These are phyloP conservation scores for Heliconius ethilla DNA, from an alignment of 2,888 invertebrate genomes.

Conservation along the genomic window DNA sequence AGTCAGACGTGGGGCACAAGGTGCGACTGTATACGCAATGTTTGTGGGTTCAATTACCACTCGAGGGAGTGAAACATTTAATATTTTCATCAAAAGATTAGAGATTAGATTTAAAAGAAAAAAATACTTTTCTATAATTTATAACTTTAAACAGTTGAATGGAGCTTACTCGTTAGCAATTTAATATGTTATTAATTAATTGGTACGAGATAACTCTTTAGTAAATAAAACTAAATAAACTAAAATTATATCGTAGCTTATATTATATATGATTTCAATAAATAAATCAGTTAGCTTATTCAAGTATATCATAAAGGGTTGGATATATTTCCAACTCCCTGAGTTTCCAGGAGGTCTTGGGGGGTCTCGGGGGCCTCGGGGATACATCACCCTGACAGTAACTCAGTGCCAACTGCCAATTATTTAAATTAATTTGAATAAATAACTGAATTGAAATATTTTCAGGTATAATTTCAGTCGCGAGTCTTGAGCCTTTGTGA, in stretches of 20 bases:
- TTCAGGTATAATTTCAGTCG: background rate
- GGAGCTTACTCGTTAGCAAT: no score
- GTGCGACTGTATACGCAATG: no score
- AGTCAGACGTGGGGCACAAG: no score
- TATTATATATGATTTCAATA: background rate
- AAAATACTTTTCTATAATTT: no score
- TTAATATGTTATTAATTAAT: no score
- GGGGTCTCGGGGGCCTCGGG: background rate
- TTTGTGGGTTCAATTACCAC: no score
- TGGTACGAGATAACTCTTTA: no score
- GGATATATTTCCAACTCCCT: background rate
- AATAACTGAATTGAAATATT: conserved; percentile 27
- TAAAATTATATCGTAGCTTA: background rate
- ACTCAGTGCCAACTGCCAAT: conserved; percentile 29
- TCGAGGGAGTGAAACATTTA: no score
- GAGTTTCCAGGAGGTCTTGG: background rate
- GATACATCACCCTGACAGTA: background rate
- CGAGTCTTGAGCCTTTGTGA: background rate
- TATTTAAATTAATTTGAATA: conserved; percentile 37
- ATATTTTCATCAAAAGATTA: no score
- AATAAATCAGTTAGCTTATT: background rate
- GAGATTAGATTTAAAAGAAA: no score
- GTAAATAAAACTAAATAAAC: background rate
- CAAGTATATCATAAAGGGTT: background rate
- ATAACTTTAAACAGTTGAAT: no score